Evolutionary conservation across 2,888 invertebrate genomes (phyloP), one percentile per base, ranked within the genome.

Genomic region (Minunthozetes semirufus): DNA sequence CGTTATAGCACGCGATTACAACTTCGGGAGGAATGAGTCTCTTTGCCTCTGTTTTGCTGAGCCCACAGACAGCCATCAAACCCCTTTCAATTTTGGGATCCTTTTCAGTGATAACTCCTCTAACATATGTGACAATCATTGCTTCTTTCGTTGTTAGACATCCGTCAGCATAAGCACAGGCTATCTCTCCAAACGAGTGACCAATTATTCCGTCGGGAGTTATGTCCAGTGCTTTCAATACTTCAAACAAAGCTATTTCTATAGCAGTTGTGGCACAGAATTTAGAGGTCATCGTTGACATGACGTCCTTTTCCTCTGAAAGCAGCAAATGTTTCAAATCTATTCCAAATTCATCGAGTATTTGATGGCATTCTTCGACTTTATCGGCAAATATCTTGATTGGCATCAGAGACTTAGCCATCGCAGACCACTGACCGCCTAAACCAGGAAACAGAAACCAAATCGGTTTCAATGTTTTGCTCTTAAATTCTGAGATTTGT

Each of bases 251-350:
- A 15, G 74, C 75, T 27, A 86, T 84, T 83, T 86, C 86, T 76
- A 85, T 84, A 46, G 85, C 84, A 53, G 84, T 84, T 77, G 86
- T 86, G 50, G 83, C 82, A 38, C 85, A 82, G 81, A 86, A 86
- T 68, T 77, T 71, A 17, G 87, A 96, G 96, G 97, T 85, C 98
- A 97, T 59, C 92, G 90, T 17, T 96, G 97, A 97, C 98, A 97
- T 76, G 97, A 33, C 17, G 17, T 42, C 17, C 53, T 71, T 71
- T 17, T 72, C 72, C n/a, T 59, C 56, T 1, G 72, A 42, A n/a
- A 72, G 22, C 15, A 72, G n/a, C 29, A 53, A 38, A 33, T 63
- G 19, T 25, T 56, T 53, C 53, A 48, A 72, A 38, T 72, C 53
- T 8, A 72, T 72, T 1, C 25, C 72, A 56, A 53, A 38, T 1